Conservation (phyloP, 2,113 vertebrate species). For the Triplophysa siluroides region DNA sequence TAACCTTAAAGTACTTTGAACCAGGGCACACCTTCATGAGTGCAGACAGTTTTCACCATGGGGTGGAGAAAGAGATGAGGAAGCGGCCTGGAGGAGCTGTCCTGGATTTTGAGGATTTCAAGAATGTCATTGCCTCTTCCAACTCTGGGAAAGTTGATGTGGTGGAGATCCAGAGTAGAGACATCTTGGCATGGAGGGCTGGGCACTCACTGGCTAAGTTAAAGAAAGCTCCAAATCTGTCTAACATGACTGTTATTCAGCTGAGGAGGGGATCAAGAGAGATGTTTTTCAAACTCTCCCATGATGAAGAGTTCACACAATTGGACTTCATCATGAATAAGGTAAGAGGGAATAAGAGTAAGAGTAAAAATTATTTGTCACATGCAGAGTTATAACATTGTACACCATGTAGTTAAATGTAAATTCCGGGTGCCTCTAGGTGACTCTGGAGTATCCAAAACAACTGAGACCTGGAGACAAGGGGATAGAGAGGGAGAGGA, state of each 20-base stretch:
- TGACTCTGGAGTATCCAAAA: neutral
- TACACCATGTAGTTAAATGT: neutral
- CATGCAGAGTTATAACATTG: neutral
- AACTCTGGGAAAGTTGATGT: constrained; percentile 33
- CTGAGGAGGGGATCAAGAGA: neutral
- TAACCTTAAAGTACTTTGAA: constrained; percentile 35
- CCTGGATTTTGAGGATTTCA: constrained; percentile 32
- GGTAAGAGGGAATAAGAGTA: neutral
- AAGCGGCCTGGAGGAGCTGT: constrained; percentile 28
- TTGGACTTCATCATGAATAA: neutral
- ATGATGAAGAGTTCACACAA: neutral
- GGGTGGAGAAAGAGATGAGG: constrained; percentile 39
- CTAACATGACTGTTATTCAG: constrained; percentile 3
- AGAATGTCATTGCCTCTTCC: constrained; percentile 25
- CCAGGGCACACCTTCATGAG: constrained; percentile 29
- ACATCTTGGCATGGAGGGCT: constrained; percentile 35
- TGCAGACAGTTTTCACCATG: constrained; percentile 28
- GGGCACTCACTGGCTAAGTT: constrained; percentile 22
- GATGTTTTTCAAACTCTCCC: neutral
- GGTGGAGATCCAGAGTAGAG: neutral
- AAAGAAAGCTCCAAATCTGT: constrained; percentile 27
- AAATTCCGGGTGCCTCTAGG: neutral
- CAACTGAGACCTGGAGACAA: neutral
- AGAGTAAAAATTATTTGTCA: neutral
- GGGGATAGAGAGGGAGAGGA: constrained; percentile 6